Base-by-base conservation (phyloP, 64 coral and sea anemone species). In the Dendrophyllia cribrosa region DNA sequence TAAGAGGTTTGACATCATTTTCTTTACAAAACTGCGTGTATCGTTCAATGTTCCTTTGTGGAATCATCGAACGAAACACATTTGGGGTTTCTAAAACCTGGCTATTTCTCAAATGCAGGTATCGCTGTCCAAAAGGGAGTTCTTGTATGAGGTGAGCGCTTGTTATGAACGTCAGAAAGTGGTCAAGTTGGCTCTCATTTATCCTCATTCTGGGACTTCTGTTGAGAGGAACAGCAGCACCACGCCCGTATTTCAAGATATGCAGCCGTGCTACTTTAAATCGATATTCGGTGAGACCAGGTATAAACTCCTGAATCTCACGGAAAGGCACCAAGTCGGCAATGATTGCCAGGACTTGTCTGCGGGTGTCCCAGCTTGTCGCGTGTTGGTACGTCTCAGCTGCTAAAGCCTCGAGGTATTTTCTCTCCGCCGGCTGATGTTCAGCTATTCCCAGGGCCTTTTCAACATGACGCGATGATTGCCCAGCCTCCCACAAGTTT, bases 311-410 rank as follows among this genome's bases (percentile, higher is more conserved):
- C 59, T 64, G 59, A 22, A 89, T 89, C 12, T 78, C 88, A 66
- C 62, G 13, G 69, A 66, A n/a, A 9, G 88, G 59, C 5, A 79
- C 24, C 10, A 89, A 56, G 70, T 89, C 88, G 22, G 88, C 88
- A 43, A 89, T 79, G 3, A 89, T 77, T 66, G 88, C 59, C 21
- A 89, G 76, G 26, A 79, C 60, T 45, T 89, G 88, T 12, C 88
- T 58, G 47, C 59, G 75, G 59, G 88, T 89, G 46, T 89, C 88
- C 88, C 88, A 80, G n/a, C 61, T 68, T 13, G 52, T 90, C 4
- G 76, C 88, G 26, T 90, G 11, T 79, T 72, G 76, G 61, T 79
- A 90, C 52, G 76, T 89, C 34, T 89, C 87, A n/a, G 74, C 87
- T 8, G 74, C 87, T 8, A 90, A 19, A 14, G 75, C 88, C 44